These are phyloP conservation scores for Latrodectus elegans DNA, from an alignment of 2,888 invertebrate genomes.

Conservation along the genomic window DNA sequence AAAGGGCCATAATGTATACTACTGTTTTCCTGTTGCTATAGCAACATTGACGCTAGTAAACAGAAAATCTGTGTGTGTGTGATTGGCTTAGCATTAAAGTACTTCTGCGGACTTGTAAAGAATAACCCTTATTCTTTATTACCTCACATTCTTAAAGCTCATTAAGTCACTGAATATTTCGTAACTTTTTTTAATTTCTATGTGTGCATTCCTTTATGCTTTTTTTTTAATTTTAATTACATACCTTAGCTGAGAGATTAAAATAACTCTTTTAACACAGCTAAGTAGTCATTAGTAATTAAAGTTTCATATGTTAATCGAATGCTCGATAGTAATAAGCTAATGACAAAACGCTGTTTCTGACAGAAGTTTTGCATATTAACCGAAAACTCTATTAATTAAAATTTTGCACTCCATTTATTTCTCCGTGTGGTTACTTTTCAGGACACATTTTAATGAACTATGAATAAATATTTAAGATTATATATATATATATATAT, in stretches of 20 bases:
- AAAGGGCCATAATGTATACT: slow-evolving; percentile 25
- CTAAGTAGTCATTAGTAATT: slow-evolving; percentile 52
- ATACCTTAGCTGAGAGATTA: slow-evolving; percentile 14
- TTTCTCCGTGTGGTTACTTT: too few species aligned
- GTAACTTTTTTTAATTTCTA: slow-evolving; percentile 9
- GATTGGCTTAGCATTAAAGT: slow-evolving; percentile 39
- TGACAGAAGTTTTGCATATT: too few species aligned
- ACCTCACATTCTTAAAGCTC: slow-evolving; percentile 38
- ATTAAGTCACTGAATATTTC: slow-evolving; percentile 32
- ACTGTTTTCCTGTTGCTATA: slow-evolving; percentile 52
- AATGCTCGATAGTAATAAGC: slow-evolving; percentile 25
- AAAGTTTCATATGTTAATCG: slow-evolving; percentile 33
- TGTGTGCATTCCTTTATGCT: slow-evolving; percentile 4
- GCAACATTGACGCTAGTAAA: slow-evolving; percentile 52
- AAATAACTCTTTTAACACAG: slow-evolving; percentile 53
- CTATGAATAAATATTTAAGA: too few species aligned
- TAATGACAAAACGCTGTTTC: slow-evolving; percentile 26
- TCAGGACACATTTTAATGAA: too few species aligned
- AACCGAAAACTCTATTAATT: too few species aligned
- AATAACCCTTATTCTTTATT: slow-evolving; percentile 36
- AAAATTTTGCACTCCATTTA: too few species aligned
- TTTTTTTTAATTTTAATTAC: slow-evolving; percentile 31
- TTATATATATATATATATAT: too few species aligned
- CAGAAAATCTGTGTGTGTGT: slow-evolving; percentile 49
- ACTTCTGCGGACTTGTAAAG: slow-evolving; percentile 27